phyloP scores from a whole-genome alignment of 1,140 invertebrate genomes.

The Scaptomyza montana region DNA sequence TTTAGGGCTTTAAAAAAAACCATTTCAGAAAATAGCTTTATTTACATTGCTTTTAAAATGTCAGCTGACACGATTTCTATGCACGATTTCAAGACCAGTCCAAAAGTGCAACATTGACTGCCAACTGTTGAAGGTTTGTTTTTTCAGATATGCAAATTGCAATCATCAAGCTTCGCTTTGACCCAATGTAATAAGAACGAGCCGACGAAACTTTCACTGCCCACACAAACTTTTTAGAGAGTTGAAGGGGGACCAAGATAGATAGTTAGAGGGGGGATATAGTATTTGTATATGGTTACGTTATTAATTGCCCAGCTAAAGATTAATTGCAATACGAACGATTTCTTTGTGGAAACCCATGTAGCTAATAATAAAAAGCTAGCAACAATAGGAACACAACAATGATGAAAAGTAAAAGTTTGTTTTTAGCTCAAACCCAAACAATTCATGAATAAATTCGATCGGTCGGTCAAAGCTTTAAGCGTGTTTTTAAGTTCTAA shows the following conservation, averaged over 20 bases:
- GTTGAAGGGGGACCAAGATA: constrained; percentile 11
- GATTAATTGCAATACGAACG: constrained; percentile 73
- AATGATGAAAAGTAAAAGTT: constrained; percentile 76
- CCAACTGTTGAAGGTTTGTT: constrained; percentile 30
- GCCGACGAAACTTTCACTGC: constrained; percentile 58
- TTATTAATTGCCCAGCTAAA: constrained; percentile 62
- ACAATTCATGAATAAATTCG: constrained; percentile 75
- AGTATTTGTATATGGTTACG: constrained; percentile 46
- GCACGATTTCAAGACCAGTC: constrained; percentile 26
- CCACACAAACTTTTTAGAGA: constrained; percentile 28
- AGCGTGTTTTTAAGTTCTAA: constrained; percentile 53
- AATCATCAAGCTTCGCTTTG: constrained; percentile 20
- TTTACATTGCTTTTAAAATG: constrained; percentile 6
- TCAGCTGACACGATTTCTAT: constrained; percentile 53
- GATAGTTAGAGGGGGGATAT: constrained; percentile 8
- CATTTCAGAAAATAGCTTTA: not conserved
- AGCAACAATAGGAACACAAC: constrained; percentile 42
- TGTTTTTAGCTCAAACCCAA: constrained; percentile 48
- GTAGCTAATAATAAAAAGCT: not conserved
- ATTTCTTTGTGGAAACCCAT: constrained; percentile 46
- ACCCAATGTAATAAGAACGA: constrained; percentile 66
- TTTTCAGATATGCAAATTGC: constrained; percentile 62
- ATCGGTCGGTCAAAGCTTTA: constrained; percentile 9
- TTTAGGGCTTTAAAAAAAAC: not conserved
- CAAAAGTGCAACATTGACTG: constrained; percentile 34